Evolutionary conservation across 2,888 invertebrate genomes (phyloP).

Genomic region (Chironomus riparius): DNA sequence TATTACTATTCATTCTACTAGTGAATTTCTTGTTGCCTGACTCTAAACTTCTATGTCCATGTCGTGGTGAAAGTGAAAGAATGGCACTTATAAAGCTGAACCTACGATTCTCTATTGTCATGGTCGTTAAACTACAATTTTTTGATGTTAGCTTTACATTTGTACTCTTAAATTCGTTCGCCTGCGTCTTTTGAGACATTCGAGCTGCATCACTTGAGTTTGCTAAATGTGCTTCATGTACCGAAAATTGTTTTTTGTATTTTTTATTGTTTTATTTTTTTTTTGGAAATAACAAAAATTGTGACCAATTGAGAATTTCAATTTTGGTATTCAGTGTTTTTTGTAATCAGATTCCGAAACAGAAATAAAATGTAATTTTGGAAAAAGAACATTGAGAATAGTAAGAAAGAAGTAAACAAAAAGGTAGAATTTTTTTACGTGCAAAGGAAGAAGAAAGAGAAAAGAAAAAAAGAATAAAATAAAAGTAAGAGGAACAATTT

Average conservation of each 20-base stretch:
- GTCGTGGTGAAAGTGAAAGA: slow-evolving; percentile 15
- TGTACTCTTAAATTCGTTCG: slow-evolving; percentile 12
- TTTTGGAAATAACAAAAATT: no score
- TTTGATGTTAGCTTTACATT: slow-evolving; percentile 21
- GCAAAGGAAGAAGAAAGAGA: not conserved
- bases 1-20: slow-evolving; percentile 8
- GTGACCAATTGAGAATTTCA: no score
- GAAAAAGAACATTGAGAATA: not conserved
- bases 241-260: no score
- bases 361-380: no score
- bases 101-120: slow-evolving; percentile 9
- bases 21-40: slow-evolving; percentile 9
- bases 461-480: not conserved
- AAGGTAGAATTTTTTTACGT: not conserved
- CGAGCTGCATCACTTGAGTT: not conserved
- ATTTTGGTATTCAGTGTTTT: no score
- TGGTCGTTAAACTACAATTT: not conserved
- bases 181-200: not conserved
- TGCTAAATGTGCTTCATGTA: not conserved
- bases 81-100: slow-evolving; percentile 12
- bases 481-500: not conserved
- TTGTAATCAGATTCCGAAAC: no score
- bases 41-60: not conserved
- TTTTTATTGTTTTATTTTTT: not conserved
- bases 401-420: not conserved